Base-by-base conservation (phyloP, 2,113 vertebrate species). In the Engystomops pustulosus region DNA sequence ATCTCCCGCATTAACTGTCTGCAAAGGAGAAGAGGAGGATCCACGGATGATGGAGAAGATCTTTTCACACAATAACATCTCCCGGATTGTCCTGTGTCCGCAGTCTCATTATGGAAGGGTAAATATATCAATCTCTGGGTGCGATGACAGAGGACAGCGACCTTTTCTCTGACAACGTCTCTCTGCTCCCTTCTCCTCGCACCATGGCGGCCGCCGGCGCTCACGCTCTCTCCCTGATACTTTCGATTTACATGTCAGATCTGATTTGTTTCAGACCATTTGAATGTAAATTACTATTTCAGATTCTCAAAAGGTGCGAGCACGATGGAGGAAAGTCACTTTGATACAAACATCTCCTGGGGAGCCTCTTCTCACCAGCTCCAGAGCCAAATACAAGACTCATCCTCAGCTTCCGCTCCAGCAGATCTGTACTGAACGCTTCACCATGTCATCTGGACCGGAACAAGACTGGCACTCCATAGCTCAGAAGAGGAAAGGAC, bases 181-280 rank as follows among this genome's bases (percentile, higher is more conserved):
- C 60, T 23, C 32, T 12, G 15, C 60, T 25, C 12, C 60, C 0
- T 65, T 32, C 60, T 62, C 58, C 25, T 17, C 15, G 32, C 32
- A 32, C 60, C 27, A 32, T 65, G 27, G 30, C 60, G 32, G 60
- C 15, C 60, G 60, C 14, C 14, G 60, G 15, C 27, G 5, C n/a
- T n/a, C 30, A 32, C 60, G 14, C 60, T 25, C 14, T 32, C 60
- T 32, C 60, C 17, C 60, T 34, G 60, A 32, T 65, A 15, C 60
- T 65, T 65, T 65, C 60, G 27, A 65, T 65, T 65, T 34, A 65
- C 60, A 34, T 65, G 60, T 65, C 60, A 34, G 7, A 25, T 65
- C 60, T 65, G 60, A 65, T 65, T 65, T 65, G 60, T 65, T 65
- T 65, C 60, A 65, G 60, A 34, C 60, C 60, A 65, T 65, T 65